Conservation (phyloP, 2,888 invertebrate species). For the Campoletis raptor region DNA sequence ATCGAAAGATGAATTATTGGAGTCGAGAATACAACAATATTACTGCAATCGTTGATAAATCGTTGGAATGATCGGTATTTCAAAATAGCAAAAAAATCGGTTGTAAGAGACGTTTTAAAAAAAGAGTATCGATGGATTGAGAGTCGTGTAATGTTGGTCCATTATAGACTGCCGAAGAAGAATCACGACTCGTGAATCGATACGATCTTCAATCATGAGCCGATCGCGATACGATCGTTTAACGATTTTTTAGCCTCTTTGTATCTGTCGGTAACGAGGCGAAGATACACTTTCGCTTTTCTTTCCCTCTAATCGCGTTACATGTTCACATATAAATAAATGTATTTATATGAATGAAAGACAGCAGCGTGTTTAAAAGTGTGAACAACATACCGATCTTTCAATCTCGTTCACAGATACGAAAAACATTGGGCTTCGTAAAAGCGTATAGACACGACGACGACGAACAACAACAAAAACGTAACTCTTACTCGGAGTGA, state of each 20-base stretch:
- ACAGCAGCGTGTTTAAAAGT: neutral
- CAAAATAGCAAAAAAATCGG: constrained; percentile 23
- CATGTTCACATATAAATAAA: neutral
- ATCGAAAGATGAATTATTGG: constrained; percentile 11
- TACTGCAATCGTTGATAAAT: constrained; percentile 12
- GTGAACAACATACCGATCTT: constrained; percentile 51
- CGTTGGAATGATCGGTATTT: constrained; percentile 14
- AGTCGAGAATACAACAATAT: neutral
- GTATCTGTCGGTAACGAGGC: constrained; percentile 30
- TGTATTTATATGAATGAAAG: constrained; percentile 14
- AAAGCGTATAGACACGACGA: constrained; percentile 43
- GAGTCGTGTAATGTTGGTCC: neutral
- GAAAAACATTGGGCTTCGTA: constrained; percentile 42
- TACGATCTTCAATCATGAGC: constrained; percentile 31
- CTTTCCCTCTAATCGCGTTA: constrained; percentile 7
- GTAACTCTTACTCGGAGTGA: constrained; percentile 32
- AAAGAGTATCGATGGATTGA: neutral
- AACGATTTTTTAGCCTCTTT: constrained; percentile 26
- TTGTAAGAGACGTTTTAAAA: neutral
- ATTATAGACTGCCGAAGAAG: constrained; percentile 4
- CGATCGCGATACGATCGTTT: constrained; percentile 30
- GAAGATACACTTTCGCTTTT: constrained; percentile 61
- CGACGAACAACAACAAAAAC: constrained; percentile 45
- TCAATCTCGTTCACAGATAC: constrained; percentile 61
- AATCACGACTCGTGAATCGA: constrained; percentile 38